A percentile compares a stretch with the other conserved stretches of the same genome.
Conservation (phyloP, 2,113 vertebrate genomes). For the Callaeas wilsoni region DNA sequence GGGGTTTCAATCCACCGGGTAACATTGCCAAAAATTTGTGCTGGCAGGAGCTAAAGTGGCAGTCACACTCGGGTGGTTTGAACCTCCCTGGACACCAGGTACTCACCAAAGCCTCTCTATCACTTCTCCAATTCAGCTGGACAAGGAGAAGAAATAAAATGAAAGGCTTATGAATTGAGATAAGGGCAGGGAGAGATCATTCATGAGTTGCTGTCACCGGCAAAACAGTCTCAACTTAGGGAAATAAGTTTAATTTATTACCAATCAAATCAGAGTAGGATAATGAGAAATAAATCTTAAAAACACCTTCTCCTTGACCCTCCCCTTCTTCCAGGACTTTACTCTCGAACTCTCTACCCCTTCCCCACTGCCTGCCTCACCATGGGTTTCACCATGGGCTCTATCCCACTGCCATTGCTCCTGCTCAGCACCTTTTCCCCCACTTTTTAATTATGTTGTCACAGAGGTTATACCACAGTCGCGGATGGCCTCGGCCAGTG, state of each 20-base stretch:
- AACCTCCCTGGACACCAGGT: background rate
- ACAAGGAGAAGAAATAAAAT: background rate
- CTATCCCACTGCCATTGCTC: background rate
- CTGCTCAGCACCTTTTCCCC: accelerated
- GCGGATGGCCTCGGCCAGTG: background rate
- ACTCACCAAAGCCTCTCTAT: background rate
- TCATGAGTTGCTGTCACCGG: background rate
- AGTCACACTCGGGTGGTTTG: background rate
- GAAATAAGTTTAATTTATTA: background rate
- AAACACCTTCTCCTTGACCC: background rate
- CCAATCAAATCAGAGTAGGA: background rate
- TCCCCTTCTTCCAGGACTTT: background rate
- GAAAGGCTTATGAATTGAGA: background rate
- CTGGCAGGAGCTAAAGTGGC: constrained; percentile 16
- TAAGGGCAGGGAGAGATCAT: background rate
- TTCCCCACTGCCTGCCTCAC: background rate
- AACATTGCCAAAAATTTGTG: background rate
- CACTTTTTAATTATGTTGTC: background rate
- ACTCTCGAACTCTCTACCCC: background rate
- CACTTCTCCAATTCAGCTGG: background rate
- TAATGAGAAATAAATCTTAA: background rate
- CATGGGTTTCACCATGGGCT: background rate
- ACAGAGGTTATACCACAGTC: background rate
- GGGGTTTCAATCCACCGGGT: background rate
- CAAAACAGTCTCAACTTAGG: background rate